A percentile compares a stretch with the other conserved stretches of the same genome.
These are phyloP conservation scores for Hyla sarda DNA, from an alignment of 2,113 vertebrate genomes.

Conservation along the genomic window DNA sequence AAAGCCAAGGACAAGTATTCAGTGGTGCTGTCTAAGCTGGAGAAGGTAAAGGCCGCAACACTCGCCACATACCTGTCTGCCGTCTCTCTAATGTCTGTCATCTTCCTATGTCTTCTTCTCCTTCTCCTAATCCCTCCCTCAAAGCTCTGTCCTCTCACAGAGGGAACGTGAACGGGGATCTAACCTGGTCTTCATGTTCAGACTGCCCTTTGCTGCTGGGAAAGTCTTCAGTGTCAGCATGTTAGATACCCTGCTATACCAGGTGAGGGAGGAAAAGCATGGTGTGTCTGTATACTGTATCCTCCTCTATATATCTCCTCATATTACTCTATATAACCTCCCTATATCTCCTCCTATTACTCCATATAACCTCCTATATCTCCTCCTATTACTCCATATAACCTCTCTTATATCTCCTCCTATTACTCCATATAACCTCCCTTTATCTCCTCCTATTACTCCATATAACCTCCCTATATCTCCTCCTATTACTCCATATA, in stretches of 20 bases:
- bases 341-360: background rate
- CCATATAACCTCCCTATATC: background rate
- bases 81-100: conserved; percentile 41
- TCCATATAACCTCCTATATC: background rate
- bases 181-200: conserved; percentile 85
- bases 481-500: too few species aligned
- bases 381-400: too few species aligned
- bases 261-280: too few species aligned
- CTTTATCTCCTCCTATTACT: background rate
- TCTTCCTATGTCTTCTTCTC: conserved; percentile 30
- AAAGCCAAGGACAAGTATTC: conserved; percentile 84
- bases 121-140: conserved; percentile 31
- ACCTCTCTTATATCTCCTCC: background rate
- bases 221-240: conserved; percentile 86
- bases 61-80: background rate
- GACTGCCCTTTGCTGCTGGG: conserved; percentile 82
- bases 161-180: conserved; percentile 83
- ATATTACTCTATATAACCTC: background rate
- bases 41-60: conserved; percentile 72
- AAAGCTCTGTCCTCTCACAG: conserved; percentile 65
- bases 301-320: too few species aligned
- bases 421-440: background rate
- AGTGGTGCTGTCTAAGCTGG: conserved; percentile 80
- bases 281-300: background rate
- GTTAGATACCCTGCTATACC: conserved; percentile 84